Evolutionary conservation across 2,888 invertebrate species (phyloP).

Genomic region (Pyrrhosoma nymphula): DNA sequence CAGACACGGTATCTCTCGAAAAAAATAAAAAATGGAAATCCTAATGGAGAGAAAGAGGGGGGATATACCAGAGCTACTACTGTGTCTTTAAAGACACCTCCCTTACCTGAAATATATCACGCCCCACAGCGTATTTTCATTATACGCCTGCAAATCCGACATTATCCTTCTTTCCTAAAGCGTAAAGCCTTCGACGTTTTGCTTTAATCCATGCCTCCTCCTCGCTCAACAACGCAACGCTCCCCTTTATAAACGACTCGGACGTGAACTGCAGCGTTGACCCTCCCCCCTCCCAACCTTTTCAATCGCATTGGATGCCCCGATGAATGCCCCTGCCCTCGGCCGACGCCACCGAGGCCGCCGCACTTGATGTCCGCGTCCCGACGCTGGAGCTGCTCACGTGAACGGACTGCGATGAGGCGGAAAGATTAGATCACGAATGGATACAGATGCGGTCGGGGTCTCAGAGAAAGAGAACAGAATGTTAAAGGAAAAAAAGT

Average conservation of each 20-base stretch:
- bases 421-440: not conserved
- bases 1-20: no score
- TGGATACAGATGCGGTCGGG: not conserved
- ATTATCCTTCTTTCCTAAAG: no score
- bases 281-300: not conserved
- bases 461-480: not conserved
- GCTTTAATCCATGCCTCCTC: not conserved
- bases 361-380: not conserved
- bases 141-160: no score
- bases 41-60: no score
- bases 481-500: not conserved
- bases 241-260: not conserved
- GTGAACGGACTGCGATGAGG: constrained; percentile 19
- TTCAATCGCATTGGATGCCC: not conserved
- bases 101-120: no score
- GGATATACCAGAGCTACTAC: no score
- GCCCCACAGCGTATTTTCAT: no score
- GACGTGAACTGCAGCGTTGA: not conserved
- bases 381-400: not conserved
- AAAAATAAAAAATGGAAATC: no score
- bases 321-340: not conserved
- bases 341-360: not conserved
- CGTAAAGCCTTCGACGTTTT: not conserved
- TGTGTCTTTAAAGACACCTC: no score
- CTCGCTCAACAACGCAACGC: not conserved